These are phyloP conservation scores for Crotophaga sulcirostris DNA, from an alignment of 2,113 vertebrate genomes.

Conservation along the genomic window DNA sequence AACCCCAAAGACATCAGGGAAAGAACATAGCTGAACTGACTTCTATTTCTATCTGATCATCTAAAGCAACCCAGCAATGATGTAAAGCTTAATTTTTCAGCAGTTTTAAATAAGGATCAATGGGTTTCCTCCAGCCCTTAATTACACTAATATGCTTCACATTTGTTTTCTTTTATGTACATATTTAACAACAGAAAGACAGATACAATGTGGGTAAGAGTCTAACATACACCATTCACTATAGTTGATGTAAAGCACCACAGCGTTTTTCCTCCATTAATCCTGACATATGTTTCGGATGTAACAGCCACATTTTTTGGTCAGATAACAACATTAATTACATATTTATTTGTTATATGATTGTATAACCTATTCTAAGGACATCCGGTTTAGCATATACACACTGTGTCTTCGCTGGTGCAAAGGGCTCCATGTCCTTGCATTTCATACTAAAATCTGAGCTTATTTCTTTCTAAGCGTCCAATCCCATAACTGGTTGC, in stretches of 20 bases:
- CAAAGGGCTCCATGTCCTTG: background rate
- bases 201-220: background rate
- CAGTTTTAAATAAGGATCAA: conserved; percentile 45
- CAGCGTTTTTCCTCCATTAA: conserved; percentile 21
- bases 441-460: background rate
- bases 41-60: conserved; percentile 52
- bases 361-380: background rate
- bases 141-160: conserved; percentile 28
- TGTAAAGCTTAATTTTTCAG: conserved; percentile 56
- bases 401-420: background rate
- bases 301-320: conserved; percentile 14
- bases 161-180: conserved; percentile 28
- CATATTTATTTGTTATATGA: conserved; percentile 9
- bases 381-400: background rate
- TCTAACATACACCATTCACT: background rate
- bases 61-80: conserved; percentile 26
- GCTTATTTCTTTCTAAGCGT: background rate
- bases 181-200: conserved; percentile 41
- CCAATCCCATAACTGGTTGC: background rate
- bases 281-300: conserved; percentile 35
- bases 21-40: conserved; percentile 16
- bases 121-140: conserved; percentile 46
- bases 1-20: conserved; percentile 6
- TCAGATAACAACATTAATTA: conserved; percentile 11
- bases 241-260: conserved; percentile 40